Conservation (phyloP, 2,888 invertebrate genomes). For the Silvanus unidentatus region DNA sequence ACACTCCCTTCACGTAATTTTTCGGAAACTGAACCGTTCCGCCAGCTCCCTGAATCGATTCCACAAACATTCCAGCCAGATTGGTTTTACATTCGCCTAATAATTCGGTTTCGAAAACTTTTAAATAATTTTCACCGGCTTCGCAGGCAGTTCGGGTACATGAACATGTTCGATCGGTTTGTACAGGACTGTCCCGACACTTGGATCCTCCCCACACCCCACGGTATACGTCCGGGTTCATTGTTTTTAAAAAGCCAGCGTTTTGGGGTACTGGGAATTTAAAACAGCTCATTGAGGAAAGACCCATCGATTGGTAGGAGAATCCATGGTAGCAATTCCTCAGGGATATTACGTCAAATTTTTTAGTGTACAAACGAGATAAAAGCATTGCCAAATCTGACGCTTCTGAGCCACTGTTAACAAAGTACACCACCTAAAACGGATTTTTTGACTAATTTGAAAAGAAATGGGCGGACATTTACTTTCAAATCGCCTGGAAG, state of each 20-base stretch:
- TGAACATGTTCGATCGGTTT: slow-evolving; percentile 61
- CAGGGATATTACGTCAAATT: slow-evolving; percentile 78
- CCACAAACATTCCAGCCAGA: slow-evolving; percentile 87
- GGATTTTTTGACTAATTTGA: too few relatives aligned
- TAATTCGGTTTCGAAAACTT: slow-evolving; percentile 75
- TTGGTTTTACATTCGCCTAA: slow-evolving; percentile 70
- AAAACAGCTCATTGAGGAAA: slow-evolving; percentile 72
- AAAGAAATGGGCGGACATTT: slow-evolving; percentile 5
- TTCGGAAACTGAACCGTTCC: slow-evolving; percentile 90
- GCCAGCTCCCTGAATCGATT: slow-evolving; percentile 95
- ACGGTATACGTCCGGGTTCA: slow-evolving; percentile 86
- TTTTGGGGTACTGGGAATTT: slow-evolving; percentile 66
- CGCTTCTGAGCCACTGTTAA: slow-evolving; percentile 96
- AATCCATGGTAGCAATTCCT: slow-evolving; percentile 91
- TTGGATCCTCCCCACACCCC: slow-evolving; percentile 86
- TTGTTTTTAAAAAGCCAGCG: slow-evolving; percentile 76
- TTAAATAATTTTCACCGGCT: slow-evolving; percentile 73
- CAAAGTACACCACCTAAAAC: slow-evolving; percentile 77
- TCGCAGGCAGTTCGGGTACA: slow-evolving; percentile 60
- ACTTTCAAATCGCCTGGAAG: slow-evolving; percentile 63
- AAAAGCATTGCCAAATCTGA: slow-evolving; percentile 90
- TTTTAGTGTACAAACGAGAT: slow-evolving; percentile 79
- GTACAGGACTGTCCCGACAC: slow-evolving; percentile 83
- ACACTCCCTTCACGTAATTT: slow-evolving; percentile 76
- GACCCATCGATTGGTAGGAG: slow-evolving; percentile 75